Evolutionary conservation across 2,113 vertebrate species (phyloP).

Genomic region (Australoheros scitulus): DNA sequence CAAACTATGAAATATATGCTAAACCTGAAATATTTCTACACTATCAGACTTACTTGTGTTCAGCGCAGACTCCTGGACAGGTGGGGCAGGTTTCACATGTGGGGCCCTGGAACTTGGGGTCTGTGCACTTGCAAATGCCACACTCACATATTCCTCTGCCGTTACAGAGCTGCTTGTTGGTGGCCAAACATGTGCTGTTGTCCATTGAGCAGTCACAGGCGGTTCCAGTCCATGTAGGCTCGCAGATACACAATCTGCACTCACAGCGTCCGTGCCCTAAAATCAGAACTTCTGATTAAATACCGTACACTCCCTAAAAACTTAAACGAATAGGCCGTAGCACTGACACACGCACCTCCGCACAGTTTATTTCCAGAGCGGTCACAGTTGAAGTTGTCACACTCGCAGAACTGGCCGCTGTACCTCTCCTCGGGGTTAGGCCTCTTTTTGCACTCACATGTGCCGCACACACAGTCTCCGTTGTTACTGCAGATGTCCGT

Average conservation of each 20-base stretch:
- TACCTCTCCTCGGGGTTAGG: slow-evolving; percentile 94
- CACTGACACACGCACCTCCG: slow-evolving; percentile 83
- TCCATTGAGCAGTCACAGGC: slow-evolving; percentile 94
- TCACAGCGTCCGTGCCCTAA: slow-evolving; percentile 92
- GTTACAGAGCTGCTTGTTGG: slow-evolving; percentile 92
- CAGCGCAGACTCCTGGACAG: slow-evolving; percentile 90
- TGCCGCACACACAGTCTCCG: slow-evolving; percentile 97
- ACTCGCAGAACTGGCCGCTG: slow-evolving; percentile 94
- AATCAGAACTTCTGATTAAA: not conserved
- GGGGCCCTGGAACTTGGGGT: slow-evolving; percentile 93
- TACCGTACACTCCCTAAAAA: no score
- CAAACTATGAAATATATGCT: not conserved
- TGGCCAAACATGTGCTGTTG: slow-evolving; percentile 83
- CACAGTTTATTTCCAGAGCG: slow-evolving; percentile 93
- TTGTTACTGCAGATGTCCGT: slow-evolving; percentile 97
- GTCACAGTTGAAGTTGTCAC: slow-evolving; percentile 99
- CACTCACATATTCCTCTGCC: slow-evolving; percentile 92
- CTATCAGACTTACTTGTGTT: slow-evolving; percentile 88
- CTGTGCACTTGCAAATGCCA: slow-evolving; percentile 90
- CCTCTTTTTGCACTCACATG: slow-evolving; percentile 94
- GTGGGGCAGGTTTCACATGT: slow-evolving; percentile 96
- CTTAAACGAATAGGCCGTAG: not conserved
- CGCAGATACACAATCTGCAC: slow-evolving; percentile 90
- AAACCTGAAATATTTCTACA: not conserved
- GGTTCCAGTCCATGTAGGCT: slow-evolving; percentile 90